Percentiles rank a stretch among this genome's conserved stretches.
Conservation (phyloP, 2,113 vertebrate species). For the Elgaria multicarinata region DNA sequence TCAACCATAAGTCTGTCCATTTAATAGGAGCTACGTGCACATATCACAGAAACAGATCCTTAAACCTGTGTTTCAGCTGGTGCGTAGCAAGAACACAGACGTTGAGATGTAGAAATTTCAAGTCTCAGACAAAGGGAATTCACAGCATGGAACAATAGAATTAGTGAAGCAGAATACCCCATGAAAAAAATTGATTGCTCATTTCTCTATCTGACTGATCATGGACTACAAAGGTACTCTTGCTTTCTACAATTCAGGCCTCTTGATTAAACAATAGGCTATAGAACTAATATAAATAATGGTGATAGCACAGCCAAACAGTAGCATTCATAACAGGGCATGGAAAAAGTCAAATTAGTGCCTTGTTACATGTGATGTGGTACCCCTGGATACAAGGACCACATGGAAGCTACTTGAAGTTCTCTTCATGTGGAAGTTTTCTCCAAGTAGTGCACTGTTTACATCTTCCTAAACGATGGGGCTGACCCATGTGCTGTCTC, state of each 20-base stretch:
- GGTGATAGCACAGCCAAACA: background rate
- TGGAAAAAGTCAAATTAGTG: background rate
- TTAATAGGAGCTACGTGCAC: constrained; percentile 66
- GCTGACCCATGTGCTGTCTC: background rate
- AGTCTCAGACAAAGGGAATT: constrained; percentile 45
- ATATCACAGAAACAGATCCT: constrained; percentile 65
- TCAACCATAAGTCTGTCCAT: constrained; percentile 60
- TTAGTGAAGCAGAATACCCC: background rate
- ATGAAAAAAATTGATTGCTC: background rate
- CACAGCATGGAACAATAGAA: constrained; percentile 12
- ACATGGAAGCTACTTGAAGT: background rate
- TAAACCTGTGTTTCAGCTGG: constrained; percentile 59
- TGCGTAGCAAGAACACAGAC: constrained; percentile 4
- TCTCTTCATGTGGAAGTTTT: background rate
- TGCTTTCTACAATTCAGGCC: background rate
- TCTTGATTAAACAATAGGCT: background rate
- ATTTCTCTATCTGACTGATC: background rate
- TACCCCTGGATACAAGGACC: background rate
- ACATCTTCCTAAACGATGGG: background rate
- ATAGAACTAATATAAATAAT: background rate
- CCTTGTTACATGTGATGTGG: too few relatives aligned
- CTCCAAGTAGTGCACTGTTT: background rate
- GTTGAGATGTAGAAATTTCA: constrained; percentile 36
- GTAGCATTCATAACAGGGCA: background rate
- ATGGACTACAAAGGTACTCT: background rate